These are phyloP conservation scores for Camponotus fellah DNA, from an alignment of 2,888 invertebrate species.

Conservation along the genomic window DNA sequence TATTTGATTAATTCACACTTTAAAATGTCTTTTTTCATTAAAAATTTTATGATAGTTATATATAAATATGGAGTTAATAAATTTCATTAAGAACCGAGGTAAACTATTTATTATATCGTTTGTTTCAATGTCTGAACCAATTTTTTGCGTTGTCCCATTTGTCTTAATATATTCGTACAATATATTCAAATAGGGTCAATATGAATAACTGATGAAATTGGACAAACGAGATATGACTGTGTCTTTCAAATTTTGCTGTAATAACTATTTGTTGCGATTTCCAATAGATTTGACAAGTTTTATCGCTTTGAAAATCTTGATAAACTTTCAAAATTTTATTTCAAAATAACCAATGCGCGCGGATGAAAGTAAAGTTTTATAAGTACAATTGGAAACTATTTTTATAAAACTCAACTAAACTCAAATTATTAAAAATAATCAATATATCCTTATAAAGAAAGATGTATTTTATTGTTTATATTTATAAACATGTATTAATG, in stretches of 20 bases:
- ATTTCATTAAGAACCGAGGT: not conserved
- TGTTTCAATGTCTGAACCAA: not conserved
- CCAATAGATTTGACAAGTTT: not conserved
- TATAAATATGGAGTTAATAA: not conserved
- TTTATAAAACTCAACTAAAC: not conserved
- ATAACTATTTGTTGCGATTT: not conserved
- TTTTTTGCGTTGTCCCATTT: not conserved
- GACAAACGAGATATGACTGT: slow-evolving; percentile 22
- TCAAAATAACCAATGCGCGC: not conserved
- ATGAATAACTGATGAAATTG: slow-evolving; percentile 7
- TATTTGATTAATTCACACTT: not conserved
- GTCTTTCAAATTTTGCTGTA: slow-evolving; percentile 1
- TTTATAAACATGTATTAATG: slow-evolving; percentile 6
- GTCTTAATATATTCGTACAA: slow-evolving; percentile 1
- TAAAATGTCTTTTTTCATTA: not conserved
- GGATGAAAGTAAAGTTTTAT: not conserved
- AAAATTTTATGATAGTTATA: not conserved
- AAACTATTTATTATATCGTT: not conserved
- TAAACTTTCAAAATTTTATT: not conserved
- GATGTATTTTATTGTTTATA: slow-evolving; percentile 8
- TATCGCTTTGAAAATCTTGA: not conserved
- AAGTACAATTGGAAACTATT: not conserved
- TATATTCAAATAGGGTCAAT: not conserved
- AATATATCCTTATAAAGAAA: not conserved
- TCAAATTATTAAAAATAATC: not conserved